A percentile compares a stretch with the other conserved stretches of the same genome.
These are phyloP conservation scores for Polyodon spathula DNA, from an alignment of 2,113 vertebrate species.

Conservation along the genomic window DNA sequence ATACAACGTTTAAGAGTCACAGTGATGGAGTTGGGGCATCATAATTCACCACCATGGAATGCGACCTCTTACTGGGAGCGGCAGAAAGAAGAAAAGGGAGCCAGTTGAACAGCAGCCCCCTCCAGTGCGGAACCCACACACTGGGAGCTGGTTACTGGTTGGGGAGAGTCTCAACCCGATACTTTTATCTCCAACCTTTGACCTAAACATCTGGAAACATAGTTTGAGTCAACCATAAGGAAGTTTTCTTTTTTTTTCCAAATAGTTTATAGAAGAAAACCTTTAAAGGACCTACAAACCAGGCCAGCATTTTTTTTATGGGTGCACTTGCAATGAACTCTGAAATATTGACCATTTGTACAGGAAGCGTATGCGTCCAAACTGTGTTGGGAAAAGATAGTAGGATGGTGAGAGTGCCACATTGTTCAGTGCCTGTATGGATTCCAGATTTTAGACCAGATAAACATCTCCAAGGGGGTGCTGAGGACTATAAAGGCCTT, in stretches of 20 bases:
- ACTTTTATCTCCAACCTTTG: conserved; percentile 92
- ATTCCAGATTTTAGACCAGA: conserved; percentile 62
- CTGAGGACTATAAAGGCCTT: conserved; percentile 47
- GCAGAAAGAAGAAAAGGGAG: conserved; percentile 60
- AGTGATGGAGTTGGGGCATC: conserved; percentile 55
- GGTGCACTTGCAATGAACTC: conserved; percentile 61
- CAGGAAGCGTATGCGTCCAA: conserved; percentile 43
- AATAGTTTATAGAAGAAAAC: conserved; percentile 54
- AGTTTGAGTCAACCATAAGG: conserved; percentile 72
- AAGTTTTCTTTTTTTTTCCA: conserved; percentile 78
- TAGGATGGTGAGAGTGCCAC: conserved; percentile 47
- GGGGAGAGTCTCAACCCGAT: conserved; percentile 73
- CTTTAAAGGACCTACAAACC: conserved; percentile 45
- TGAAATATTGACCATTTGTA: conserved; percentile 54
- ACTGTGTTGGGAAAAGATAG: conserved; percentile 42
- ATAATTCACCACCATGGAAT: conserved; percentile 69
- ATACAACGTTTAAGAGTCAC: conserved; percentile 50
- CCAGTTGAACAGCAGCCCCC: conserved; percentile 59
- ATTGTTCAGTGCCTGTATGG: conserved; percentile 54
- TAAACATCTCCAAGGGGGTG: conserved; percentile 59
- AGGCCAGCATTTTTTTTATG: conserved; percentile 42
- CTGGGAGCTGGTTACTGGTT: conserved; percentile 56
- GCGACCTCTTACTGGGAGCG: conserved; percentile 66
- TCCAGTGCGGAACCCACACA: conserved; percentile 70
- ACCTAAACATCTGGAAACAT: conserved; percentile 93